phyloP scores from a whole-genome alignment of 1,140 invertebrate species.

The Doryteuthis pealeii region DNA sequence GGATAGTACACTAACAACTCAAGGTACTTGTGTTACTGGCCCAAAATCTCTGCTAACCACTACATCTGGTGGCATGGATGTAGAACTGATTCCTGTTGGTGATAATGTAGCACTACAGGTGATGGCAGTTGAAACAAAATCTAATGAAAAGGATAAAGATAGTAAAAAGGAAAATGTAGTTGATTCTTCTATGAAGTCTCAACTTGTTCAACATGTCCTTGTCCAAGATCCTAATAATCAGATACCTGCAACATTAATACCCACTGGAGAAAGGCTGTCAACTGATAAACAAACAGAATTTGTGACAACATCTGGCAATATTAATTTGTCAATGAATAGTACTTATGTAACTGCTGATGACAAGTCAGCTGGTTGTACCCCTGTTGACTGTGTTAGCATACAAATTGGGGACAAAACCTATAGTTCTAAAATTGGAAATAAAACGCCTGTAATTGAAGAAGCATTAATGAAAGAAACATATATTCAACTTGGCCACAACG shows the following conservation, averaged over 20 bases:
- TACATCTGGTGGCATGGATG: not conserved
- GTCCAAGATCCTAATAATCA: not conserved
- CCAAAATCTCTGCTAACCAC: not conserved
- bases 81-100: not conserved
- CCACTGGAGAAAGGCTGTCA: not conserved
- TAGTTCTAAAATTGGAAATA: not conserved
- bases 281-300: not conserved
- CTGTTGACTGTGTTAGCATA: not conserved
- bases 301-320: not conserved
- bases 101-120: not conserved
- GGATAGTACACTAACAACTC: not conserved
- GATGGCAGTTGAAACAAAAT: conserved; percentile 4
- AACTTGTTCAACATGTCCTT: not conserved
- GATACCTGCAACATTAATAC: not conserved
- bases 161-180: not conserved
- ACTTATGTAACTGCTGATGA: not conserved
- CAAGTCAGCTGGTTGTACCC: not conserved
- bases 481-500: not conserved
- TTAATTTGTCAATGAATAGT: not conserved
- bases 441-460: not conserved
- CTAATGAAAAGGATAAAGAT: not conserved
- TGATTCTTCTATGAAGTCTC: not conserved
- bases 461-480: not conserved
- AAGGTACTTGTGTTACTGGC: not conserved
- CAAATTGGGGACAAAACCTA: not conserved